Evolutionary conservation across 2,797 vertebrate species (phyloP).

Genomic region (Poeciliopsis paucimaculata): DNA sequence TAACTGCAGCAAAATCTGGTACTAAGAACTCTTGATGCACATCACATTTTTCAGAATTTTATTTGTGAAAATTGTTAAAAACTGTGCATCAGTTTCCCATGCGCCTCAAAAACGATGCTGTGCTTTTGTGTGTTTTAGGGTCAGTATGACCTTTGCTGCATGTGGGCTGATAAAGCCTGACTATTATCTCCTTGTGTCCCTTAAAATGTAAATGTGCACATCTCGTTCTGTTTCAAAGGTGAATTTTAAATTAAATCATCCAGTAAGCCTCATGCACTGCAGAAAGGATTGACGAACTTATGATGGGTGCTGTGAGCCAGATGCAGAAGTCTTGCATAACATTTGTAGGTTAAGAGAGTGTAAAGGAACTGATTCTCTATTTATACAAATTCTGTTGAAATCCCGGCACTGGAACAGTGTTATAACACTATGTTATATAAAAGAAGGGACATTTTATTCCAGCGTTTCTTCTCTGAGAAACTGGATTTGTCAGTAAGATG

Average conservation of each 20-base stretch:
- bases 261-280: not conserved
- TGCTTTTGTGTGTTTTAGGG: not conserved
- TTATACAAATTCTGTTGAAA: not conserved
- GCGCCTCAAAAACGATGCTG: not conserved
- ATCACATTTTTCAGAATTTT: not conserved
- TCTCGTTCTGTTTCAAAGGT: not conserved
- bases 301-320: not conserved
- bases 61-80: not conserved
- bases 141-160: not conserved
- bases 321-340: not conserved
- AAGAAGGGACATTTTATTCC: not conserved
- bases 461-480: not conserved
- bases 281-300: not conserved
- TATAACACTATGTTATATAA: not conserved
- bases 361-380: not conserved
- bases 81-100: too few species aligned
- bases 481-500: not conserved
- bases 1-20: not conserved
- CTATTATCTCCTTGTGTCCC: not conserved
- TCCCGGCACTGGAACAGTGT: not conserved
- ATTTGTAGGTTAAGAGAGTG: not conserved
- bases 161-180: not conserved
- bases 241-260: not conserved
- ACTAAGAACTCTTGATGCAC: not conserved
- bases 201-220: not conserved